phyloP scores from a whole-genome alignment of 1,140 invertebrate species.

The Drosophila aff. region DNA sequence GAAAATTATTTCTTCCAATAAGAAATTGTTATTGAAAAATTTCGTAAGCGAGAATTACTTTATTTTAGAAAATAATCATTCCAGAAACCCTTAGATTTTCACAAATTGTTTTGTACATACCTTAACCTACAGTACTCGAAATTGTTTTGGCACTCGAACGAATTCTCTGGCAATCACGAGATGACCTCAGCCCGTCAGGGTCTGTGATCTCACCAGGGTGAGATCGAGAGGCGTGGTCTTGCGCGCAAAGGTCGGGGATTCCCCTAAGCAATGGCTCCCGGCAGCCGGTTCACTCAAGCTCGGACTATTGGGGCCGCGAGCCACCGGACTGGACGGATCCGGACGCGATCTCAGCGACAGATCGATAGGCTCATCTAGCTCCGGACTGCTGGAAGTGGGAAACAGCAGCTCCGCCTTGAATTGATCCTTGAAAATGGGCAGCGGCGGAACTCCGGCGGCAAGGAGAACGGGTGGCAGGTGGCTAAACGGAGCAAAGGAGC shows the following conservation, averaged over 20 bases:
- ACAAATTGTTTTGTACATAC: conserved; percentile 29
- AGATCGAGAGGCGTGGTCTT: conserved; percentile 89
- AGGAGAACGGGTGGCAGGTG: conserved; percentile 59
- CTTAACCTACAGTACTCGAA: conserved; percentile 37
- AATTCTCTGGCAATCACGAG: conserved; percentile 49
- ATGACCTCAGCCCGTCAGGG: conserved; percentile 65
- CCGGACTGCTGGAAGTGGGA: conserved; percentile 65
- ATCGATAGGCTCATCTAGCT: conserved; percentile 91
- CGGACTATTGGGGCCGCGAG: conserved; percentile 50
- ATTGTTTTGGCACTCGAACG: conserved; percentile 57
- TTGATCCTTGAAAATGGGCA: conserved; percentile 67
- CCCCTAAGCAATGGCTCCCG: conserved; percentile 39
- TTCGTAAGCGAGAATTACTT: background rate
- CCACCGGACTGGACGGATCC: conserved; percentile 46
- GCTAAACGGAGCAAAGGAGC: conserved; percentile 72
- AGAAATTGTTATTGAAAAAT: background rate
- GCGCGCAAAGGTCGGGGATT: conserved; percentile 58
- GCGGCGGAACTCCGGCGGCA: conserved; percentile 48
- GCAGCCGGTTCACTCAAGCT: conserved; percentile 56
- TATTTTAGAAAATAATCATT: background rate
- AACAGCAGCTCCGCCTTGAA: conserved; percentile 57
- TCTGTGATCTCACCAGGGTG: conserved; percentile 86
- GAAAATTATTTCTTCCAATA: background rate
- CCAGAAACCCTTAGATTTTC: background rate
- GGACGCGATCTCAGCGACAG: conserved; percentile 88